phyloP scores from a whole-genome alignment of 2,113 vertebrate species.

The Empidonax alnorum region DNA sequence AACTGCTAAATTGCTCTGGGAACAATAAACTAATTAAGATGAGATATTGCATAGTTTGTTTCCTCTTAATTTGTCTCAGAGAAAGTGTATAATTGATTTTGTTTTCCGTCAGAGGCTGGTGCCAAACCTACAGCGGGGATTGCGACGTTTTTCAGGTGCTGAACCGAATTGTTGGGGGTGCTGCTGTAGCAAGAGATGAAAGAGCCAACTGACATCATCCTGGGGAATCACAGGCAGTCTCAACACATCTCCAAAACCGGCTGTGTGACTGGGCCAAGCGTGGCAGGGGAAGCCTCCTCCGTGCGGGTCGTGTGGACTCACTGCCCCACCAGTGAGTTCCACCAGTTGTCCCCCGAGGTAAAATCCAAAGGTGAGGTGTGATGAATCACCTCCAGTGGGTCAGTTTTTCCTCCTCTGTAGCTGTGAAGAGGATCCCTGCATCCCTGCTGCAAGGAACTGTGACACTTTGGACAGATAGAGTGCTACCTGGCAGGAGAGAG shows the following conservation, averaged over 20 bases:
- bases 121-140: not conserved
- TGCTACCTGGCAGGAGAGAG: not conserved
- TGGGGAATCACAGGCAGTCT: not conserved
- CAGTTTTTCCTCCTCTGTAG: accelerated
- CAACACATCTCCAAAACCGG: not conserved
- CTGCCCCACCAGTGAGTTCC: not conserved
- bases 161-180: not conserved
- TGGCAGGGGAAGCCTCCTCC: not conserved
- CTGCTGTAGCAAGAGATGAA: not conserved
- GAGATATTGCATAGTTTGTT: not conserved
- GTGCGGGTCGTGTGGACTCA: accelerated
- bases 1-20: not conserved
- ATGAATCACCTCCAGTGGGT: not conserved
- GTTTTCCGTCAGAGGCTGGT: not conserved
- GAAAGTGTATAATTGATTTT: not conserved
- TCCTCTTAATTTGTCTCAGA: not conserved
- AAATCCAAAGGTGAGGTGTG: not conserved
- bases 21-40: not conserved
- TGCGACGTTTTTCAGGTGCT: accelerated
- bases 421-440: not conserved
- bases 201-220: accelerated
- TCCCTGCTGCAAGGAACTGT: not conserved
- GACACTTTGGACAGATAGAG: accelerated
- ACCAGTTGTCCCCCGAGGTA: not conserved
- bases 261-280: accelerated